Percentiles rank a stretch among this genome's conserved stretches.
Evolutionary conservation across 2,888 invertebrate genomes (phyloP).

Genomic region (Sinodicranocentrus sp.): DNA sequence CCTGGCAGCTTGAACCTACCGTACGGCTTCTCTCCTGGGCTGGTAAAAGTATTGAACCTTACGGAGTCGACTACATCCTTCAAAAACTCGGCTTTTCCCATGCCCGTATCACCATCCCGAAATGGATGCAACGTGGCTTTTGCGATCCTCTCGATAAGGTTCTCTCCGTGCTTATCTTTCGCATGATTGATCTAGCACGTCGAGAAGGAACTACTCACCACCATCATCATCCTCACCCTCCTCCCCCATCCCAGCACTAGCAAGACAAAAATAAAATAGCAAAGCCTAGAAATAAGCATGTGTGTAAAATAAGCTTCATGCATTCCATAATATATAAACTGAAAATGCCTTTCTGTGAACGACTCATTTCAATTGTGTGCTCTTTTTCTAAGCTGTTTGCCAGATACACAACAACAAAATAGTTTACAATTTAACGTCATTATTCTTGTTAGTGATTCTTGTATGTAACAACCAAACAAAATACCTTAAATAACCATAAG

Average conservation of each 20-base stretch:
- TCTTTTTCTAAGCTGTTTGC: too few species aligned
- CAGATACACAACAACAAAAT: too few species aligned
- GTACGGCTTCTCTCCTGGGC: slow-evolving; percentile 87
- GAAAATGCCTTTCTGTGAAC: too few species aligned
- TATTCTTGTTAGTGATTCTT: too few species aligned
- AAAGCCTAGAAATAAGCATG: too few species aligned
- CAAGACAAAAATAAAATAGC: neutral
- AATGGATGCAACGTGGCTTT: slow-evolving; percentile 99
- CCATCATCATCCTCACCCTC: neutral
- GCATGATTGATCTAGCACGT: slow-evolving; percentile 82
- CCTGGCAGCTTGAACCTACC: slow-evolving; percentile 98
- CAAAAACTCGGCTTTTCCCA: slow-evolving; percentile 98
- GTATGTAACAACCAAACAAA: too few species aligned
- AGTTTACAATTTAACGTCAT: too few species aligned
- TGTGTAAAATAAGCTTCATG: too few species aligned
- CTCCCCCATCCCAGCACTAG: neutral
- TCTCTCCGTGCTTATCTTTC: slow-evolving; percentile 87
- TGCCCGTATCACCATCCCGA: slow-evolving; percentile 98
- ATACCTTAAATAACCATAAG: too few species aligned
- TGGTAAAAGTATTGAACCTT: slow-evolving; percentile 98
- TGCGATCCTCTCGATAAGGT: slow-evolving; percentile 98
- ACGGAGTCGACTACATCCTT: slow-evolving; percentile 98
- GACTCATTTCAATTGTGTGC: too few species aligned
- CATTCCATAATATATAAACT: too few species aligned
- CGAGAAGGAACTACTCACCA: slow-evolving; percentile 45